Evolutionary conservation across 1,140 invertebrate species (phyloP).

Genomic region (Diprion similis): DNA sequence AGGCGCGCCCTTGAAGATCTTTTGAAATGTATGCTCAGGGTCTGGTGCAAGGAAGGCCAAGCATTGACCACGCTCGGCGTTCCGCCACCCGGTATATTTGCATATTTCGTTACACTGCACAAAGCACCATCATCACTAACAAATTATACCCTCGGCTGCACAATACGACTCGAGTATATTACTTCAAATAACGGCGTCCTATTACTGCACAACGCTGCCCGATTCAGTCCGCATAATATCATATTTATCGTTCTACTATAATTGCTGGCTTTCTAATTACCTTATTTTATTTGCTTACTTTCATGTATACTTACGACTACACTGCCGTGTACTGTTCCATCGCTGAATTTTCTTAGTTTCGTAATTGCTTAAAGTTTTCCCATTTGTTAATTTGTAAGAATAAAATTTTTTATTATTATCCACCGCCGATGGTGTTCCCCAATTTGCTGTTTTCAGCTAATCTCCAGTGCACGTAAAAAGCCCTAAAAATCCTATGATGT

Average conservation of each 20-base stretch:
- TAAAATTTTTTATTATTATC: not conserved
- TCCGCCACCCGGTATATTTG: slow-evolving; percentile 43
- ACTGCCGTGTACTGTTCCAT: not conserved
- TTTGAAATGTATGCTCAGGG: slow-evolving; percentile 78
- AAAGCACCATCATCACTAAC: not conserved
- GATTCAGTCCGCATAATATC: slow-evolving; percentile 3
- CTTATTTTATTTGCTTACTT: slow-evolving; percentile 1
- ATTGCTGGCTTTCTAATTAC: slow-evolving; percentile 12
- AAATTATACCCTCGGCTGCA: not conserved
- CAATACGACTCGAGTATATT: not conserved
- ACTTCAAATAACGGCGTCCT: not conserved
- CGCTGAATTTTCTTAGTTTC: not conserved
- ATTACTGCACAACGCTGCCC: no score
- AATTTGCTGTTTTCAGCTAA: no score
- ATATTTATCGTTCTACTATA: slow-evolving; percentile 10
- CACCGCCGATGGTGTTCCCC: not conserved
- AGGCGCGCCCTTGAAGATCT: slow-evolving; percentile 77
- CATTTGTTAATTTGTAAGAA: not conserved
- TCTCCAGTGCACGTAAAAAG: no score
- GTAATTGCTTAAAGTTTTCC: not conserved
- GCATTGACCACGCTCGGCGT: slow-evolving; percentile 63
- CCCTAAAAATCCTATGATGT: no score
- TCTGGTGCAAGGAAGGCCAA: slow-evolving; percentile 80
- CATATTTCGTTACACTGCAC: slow-evolving; percentile 27
- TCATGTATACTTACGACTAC: not conserved